These are phyloP conservation scores for Ailurus styani DNA, from an alignment of 2,113 vertebrate species.

Conservation along the genomic window DNA sequence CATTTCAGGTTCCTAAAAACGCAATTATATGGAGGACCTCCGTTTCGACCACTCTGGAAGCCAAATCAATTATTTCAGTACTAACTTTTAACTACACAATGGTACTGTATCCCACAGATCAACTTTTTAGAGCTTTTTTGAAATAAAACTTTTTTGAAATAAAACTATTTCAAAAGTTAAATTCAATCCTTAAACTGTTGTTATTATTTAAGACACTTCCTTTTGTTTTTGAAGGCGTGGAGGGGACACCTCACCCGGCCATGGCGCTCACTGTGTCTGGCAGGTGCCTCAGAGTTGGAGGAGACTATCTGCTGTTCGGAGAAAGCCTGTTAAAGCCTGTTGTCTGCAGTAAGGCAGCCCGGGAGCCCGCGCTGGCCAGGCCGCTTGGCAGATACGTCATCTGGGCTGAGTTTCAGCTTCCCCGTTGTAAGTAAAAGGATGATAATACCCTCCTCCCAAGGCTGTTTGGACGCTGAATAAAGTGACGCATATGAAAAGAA, in stretches of 20 bases:
- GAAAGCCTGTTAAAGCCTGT: too few relatives aligned
- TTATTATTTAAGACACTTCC: background rate
- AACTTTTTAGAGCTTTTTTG: background rate
- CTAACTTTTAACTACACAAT: background rate
- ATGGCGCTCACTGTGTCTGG: fast-evolving
- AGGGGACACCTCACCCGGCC: fast-evolving
- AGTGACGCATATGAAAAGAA: background rate
- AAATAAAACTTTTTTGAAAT: too few relatives aligned
- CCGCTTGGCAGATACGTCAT: fast-evolving
- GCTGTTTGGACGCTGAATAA: background rate
- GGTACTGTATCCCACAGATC: background rate
- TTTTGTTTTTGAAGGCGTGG: background rate
- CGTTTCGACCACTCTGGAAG: background rate
- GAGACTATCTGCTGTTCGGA: background rate
- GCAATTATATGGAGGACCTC: background rate
- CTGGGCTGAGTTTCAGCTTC: background rate
- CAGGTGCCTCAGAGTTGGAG: background rate
- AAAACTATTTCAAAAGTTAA: background rate
- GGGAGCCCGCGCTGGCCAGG: too few relatives aligned
- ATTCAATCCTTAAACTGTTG: background rate
- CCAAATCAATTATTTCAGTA: background rate
- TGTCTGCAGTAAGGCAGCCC: background rate
- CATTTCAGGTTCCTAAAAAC: background rate
- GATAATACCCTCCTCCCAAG: background rate
- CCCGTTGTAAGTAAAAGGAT: background rate